Percentiles rank a stretch among this genome's conserved stretches.
Conservation (phyloP, 2,797 vertebrate genomes). For the Ctenosaura bakeri region DNA sequence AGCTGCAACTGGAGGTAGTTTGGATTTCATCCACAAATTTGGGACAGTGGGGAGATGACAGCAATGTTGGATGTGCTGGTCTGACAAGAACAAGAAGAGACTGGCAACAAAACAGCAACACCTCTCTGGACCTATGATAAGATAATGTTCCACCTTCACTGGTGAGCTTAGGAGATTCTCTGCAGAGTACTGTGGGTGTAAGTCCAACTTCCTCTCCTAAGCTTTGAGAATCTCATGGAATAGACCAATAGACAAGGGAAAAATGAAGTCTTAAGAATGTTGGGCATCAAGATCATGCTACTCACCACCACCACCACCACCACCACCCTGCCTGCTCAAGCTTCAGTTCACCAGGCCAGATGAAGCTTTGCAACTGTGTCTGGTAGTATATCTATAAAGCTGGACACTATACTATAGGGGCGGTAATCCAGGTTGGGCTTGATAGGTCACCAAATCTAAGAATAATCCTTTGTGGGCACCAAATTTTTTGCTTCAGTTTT, state of each 20-base stretch:
- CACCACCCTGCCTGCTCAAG: background rate
- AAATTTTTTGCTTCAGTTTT: background rate
- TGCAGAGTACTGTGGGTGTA: no score
- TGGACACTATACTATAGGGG: background rate
- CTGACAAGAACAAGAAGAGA: background rate
- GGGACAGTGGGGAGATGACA: background rate
- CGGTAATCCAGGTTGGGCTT: background rate
- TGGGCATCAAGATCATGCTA: background rate
- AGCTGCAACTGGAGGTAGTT: background rate
- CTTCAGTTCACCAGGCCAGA: background rate
- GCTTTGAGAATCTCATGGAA: background rate
- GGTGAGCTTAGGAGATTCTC: background rate
- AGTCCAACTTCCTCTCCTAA: background rate
- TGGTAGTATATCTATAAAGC: background rate
- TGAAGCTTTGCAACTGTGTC: background rate
- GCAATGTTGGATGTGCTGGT: background rate
- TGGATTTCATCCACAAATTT: background rate
- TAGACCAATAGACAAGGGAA: background rate
- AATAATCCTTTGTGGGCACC: background rate
- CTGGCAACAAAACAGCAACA: background rate
- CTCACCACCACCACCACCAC: background rate
- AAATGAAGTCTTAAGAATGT: background rate
- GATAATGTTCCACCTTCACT: background rate
- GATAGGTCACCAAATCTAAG: background rate
- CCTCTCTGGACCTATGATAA: background rate